Base-by-base conservation (phyloP, 2,888 invertebrate genomes). In the Leuctra nigra region DNA sequence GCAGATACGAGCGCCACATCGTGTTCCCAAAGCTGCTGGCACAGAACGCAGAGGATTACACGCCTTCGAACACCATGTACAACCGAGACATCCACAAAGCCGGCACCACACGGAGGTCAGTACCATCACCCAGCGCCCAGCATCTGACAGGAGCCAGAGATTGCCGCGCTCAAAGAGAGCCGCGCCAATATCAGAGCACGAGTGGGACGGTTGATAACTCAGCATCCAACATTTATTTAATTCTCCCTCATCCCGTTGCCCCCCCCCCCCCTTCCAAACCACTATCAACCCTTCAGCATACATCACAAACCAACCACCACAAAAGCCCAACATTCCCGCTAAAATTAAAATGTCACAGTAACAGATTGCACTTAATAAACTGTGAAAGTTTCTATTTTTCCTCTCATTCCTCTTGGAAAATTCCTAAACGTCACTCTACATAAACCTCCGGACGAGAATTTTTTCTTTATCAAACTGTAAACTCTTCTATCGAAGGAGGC, bases 1-100 rank as follows among this genome's bases (percentile, higher is more conserved):
- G 69, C 67, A 89, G 92, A 68, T 93, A 92, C 69, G 96, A 98
- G 72, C 80, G 94, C 24, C 98, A 98, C 72, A 87, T 95, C 46
- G 87, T 98, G 2, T 87, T 98, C 66, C 97, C 98, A 0, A 95
- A 97, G 72, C 79, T 97, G 59, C 77, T 98, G 57, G 84, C 89
- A 44, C 83, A 84, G 64, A 87, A 91, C 62, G 84, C 94, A 0
- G 91, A 92, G 66, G 97, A 97, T 66, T 98, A 94, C 75, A 83
- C 86, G 24, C 69, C 83, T 6, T 81, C 83, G 41, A 88, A 89
- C 68, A 94, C 95, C 54, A 86, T 94, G 78, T 98, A 90, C 75
- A 98, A 98, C 76, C 81, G 91, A 14, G 97, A 98, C 72, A 77
- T 84, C 0, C 80, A 82, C 55, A 91, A 93, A 72, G 80, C 82